These are phyloP conservation scores for Morpho helenor DNA, from an alignment of 2,888 invertebrate species.

Conservation along the genomic window DNA sequence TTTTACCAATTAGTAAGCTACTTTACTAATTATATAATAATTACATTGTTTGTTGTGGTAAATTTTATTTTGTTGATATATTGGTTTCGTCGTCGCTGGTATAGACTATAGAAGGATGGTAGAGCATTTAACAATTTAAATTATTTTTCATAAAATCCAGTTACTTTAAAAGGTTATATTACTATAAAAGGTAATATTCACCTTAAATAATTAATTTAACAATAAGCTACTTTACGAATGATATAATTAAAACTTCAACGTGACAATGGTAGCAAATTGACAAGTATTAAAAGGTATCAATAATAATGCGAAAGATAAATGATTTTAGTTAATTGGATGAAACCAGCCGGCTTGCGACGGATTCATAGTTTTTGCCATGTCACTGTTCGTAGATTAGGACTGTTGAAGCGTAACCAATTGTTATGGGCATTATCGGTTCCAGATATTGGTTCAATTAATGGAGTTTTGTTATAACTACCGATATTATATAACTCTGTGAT, in stretches of 20 bases:
- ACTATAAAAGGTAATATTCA: too few relatives aligned
- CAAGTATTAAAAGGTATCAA: slow-evolving; percentile 15
- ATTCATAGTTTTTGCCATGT: slow-evolving; percentile 55
- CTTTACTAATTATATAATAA: too few relatives aligned
- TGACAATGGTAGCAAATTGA: slow-evolving; percentile 10
- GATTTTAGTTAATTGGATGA: slow-evolving; percentile 67
- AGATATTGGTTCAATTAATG: slow-evolving; percentile 52
- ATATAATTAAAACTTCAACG: slow-evolving; percentile 18
- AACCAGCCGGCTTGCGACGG: slow-evolving; percentile 49
- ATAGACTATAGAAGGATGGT: too few relatives aligned
- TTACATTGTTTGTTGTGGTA: too few relatives aligned
- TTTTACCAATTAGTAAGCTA: too few relatives aligned
- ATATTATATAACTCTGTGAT: slow-evolving; percentile 12
- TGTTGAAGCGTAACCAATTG: slow-evolving; percentile 62
- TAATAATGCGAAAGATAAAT: slow-evolving; percentile 66
- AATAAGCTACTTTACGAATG: slow-evolving; percentile 44
- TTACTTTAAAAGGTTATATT: too few relatives aligned
- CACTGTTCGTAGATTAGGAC: slow-evolving; percentile 67
- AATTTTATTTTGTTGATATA: too few relatives aligned
- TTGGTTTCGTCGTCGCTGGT: too few relatives aligned
- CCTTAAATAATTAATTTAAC: too few relatives aligned
- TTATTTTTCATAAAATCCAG: too few relatives aligned
- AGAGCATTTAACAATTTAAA: too few relatives aligned
- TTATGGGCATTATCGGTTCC: slow-evolving; percentile 56
- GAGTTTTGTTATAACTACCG: slow-evolving; percentile 26